phyloP scores from a whole-genome alignment of 2,113 vertebrate species.

The Ailurus styani region DNA sequence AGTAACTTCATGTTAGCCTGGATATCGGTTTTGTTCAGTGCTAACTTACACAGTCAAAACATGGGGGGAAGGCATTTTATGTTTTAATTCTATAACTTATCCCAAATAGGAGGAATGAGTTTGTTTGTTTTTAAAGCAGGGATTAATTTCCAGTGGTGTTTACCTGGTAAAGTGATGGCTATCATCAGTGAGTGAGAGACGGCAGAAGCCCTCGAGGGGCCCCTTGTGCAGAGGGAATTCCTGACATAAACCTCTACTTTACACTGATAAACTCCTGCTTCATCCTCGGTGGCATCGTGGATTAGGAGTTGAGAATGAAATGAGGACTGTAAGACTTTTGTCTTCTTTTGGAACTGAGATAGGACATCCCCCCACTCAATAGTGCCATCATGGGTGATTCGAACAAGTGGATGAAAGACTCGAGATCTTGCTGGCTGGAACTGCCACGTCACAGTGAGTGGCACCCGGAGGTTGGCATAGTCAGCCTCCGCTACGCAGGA shows the following conservation, averaged over 20 bases:
- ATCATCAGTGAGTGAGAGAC: constrained; percentile 80
- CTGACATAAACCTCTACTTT: constrained; percentile 78
- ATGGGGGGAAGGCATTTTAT: not conserved
- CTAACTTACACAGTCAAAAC: not conserved
- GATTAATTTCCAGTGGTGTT: not conserved
- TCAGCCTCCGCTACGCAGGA: not conserved
- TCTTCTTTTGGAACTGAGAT: constrained; percentile 79
- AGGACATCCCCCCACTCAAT: constrained; percentile 79
- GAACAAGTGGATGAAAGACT: constrained; percentile 74
- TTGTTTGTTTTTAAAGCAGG: not conserved
- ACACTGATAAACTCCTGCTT: constrained; percentile 84
- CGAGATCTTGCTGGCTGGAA: constrained; percentile 60
- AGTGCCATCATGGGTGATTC: constrained; percentile 69
- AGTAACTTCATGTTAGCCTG: not conserved
- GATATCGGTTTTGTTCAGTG: not conserved
- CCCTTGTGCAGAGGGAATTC: not conserved
- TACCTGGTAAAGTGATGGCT: constrained; percentile 85
- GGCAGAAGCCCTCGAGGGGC: not conserved
- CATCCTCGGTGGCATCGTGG: constrained; percentile 43
- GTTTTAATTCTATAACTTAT: not conserved
- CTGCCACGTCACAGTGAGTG: constrained; percentile 80
- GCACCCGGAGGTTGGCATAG: constrained; percentile 47
- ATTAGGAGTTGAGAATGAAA: constrained; percentile 78
- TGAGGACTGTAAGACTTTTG: not conserved
- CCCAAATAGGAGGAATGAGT: not conserved